Base-by-base conservation (phyloP, 2,888 invertebrate species). In the Oscheius myriophilus region DNA sequence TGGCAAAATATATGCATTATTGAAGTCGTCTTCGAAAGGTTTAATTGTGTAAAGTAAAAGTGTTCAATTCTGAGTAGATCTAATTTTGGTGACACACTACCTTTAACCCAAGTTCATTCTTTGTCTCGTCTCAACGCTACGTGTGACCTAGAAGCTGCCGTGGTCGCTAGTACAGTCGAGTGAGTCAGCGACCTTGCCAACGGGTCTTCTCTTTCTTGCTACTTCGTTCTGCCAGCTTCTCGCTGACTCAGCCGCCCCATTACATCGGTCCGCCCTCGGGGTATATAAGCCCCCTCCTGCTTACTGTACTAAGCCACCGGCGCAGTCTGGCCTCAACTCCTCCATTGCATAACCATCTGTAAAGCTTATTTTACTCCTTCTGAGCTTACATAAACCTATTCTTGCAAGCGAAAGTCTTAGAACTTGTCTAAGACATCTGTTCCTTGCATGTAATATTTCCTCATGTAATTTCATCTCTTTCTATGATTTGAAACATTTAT, bases 211-310 rank as follows among this genome's bases (percentile, higher is more conserved):
- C 43, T 61, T 46, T 49, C 39, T 49, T 23, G 33, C 33, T 61
- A 61, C 54, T 53, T 57, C 59, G 55, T 51, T 62, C 62, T 49
- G 49, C 49, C 62, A 33, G 41, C 45, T 45, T 54, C 49, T 52
- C 68, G 51, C 63, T 61, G 61, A 61, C 61, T 61, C 61, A 61
- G 33, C 33, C 49, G 21, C 23, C 49, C 49, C 61, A 61, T 61
- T 61, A 61, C 61, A 61, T 61, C 61, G 45, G 46, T 26, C 61
- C 61, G 61, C 61, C 61, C 61, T 61, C 33, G 4, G 33, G 33
- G 33, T 33, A 33, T 33, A 33, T 6, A 33, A 33, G 33, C 3
- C 33, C 33, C 9, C 53, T 61, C 46, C 49, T 7, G 21, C 49
- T 49, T 23, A 21, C 61, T 61, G 49, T 61, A 61, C 46, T 49